Evolutionary conservation across 1,140 invertebrate genomes (phyloP), one percentile per base, ranked within the genome.

Genomic region (Hyles euphorbiae): DNA sequence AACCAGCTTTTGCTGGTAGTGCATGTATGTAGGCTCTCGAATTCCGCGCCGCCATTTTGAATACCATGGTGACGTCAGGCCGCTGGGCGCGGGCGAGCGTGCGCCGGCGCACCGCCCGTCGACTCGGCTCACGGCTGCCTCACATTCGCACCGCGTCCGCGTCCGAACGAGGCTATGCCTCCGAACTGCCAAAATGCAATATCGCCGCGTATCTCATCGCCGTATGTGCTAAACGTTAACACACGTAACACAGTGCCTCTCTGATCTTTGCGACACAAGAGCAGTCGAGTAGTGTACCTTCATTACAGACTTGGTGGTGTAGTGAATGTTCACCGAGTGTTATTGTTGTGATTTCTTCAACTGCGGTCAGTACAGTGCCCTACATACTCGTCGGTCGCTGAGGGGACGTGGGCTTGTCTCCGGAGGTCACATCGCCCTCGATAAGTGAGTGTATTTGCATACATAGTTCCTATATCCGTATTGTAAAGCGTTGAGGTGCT

Each of bases 41-140:
- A 88, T 88, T 85, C 83, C 80, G 63, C 34, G 68, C 73, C 72
- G 85, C 85, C 85, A 88, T 88, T 85, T 86, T 88, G 81, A 88
- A 88, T 88, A 83, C 83, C 81, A 67, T 52, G 60, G 73, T 88
- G 85, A 88, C 85, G 85, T 88, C 83, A 88, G 76, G 70, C 63
- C 61, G 68, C 68, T 84, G 81, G 84, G 83, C 77, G 81, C 80
- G 80, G 79, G 80, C 74, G 74, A 72, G 58, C 68, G 76, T 65
- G 74, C 81, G 84, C 79, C 60, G 69, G 81, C 78, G 81, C 83
- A 78, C 65, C 72, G 22, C 22, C 22, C 22, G 22, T 22, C 22
- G 22, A 0, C 22, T 22, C 22, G 22, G 22, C 22, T 22, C 22
- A 22, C 22, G 72, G 61, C 59, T 59, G 59, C 50, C 74, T 78